These are phyloP conservation scores for Coendou prehensilis DNA, from an alignment of 2,797 vertebrate species.

Conservation along the genomic window DNA sequence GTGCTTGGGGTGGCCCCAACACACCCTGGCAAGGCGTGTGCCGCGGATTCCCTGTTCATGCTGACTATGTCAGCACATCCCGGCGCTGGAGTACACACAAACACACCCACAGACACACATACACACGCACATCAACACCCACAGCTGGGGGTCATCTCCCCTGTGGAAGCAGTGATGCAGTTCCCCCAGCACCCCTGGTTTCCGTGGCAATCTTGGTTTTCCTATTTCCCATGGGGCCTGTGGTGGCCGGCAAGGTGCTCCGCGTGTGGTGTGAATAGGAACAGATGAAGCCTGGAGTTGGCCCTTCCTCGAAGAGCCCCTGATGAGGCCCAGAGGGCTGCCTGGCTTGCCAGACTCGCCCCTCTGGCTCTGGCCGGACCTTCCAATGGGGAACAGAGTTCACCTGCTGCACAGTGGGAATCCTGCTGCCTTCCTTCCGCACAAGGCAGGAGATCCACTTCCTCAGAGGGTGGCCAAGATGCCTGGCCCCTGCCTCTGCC, in stretches of 20 bases:
- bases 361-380: background rate
- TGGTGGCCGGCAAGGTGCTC: no score
- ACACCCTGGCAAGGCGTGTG: background rate
- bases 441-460: background rate
- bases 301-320: rapidly evolving
- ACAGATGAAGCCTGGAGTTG: background rate
- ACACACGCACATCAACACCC: rapidly evolving
- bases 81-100: background rate
- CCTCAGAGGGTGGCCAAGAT: background rate
- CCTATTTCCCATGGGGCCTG: background rate
- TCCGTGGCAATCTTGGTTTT: background rate
- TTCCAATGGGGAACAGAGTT: rapidly evolving
- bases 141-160: rapidly evolving
- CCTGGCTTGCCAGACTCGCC: background rate
- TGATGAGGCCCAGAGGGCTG: background rate
- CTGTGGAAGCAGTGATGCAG: rapidly evolving
- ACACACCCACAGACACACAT: background rate
- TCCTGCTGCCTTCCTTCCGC: no score
- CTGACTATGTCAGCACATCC: no score
- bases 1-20: background rate
- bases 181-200: rapidly evolving
- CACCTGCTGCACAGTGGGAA: background rate
- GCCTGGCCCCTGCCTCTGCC: background rate
- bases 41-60: no score
- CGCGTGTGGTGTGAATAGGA: no score